Conservation (phyloP, 1,140 invertebrate species). For the Trichonephila inaurata region DNA sequence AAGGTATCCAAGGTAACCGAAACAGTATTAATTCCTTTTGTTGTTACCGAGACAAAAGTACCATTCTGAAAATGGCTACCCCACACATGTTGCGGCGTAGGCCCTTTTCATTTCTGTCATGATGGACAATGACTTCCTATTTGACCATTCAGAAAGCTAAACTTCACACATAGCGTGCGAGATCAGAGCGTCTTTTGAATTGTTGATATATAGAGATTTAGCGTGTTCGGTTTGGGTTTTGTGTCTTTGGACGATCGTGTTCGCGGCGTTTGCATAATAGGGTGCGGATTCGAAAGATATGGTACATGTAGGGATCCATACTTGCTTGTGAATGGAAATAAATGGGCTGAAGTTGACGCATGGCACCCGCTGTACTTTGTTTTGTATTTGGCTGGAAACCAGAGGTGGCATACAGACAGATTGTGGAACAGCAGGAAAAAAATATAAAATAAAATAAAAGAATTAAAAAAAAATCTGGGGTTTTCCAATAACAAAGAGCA, state of each 20-base stretch:
- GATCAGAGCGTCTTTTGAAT: constrained; percentile 39
- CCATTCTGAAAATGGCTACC: not conserved
- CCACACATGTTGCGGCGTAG: not conserved
- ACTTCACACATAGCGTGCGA: constrained; percentile 42
- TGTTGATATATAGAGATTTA: constrained; percentile 1
- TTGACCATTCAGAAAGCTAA: not conserved
- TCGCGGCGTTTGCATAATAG: constrained; percentile 17
- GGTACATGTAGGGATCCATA: too few relatives aligned
- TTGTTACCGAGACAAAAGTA: constrained; percentile 28
- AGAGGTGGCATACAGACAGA: not conserved
- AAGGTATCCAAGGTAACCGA: constrained; percentile 51
- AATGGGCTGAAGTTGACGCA: not conserved
- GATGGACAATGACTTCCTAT: constrained; percentile 14
- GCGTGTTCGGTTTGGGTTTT: not conserved
- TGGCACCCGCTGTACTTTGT: not conserved
- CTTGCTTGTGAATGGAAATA: not conserved
- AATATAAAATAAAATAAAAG: not conserved
- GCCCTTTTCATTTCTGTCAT: not conserved
- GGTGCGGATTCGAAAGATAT: not conserved
- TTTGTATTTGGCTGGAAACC: not conserved
- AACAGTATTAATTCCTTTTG: not conserved
- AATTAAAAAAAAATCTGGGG: not conserved
- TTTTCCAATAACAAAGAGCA: not conserved
- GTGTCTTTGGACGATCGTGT: constrained; percentile 2
- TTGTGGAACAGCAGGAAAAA: too few relatives aligned